Conservation (phyloP, 2,888 invertebrate species). For the Tachina grossa region DNA sequence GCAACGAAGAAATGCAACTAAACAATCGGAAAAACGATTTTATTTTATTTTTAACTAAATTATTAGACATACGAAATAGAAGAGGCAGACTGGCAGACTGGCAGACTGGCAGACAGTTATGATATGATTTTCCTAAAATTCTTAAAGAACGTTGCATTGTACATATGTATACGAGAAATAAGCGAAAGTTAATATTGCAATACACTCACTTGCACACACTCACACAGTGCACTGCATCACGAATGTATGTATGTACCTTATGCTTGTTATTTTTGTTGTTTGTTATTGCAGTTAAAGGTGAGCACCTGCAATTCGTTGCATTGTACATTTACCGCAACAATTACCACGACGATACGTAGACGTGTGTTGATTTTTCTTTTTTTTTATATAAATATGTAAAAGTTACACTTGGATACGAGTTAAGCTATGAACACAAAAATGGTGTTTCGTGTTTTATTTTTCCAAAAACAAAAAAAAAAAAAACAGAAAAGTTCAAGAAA, state of each 20-base stretch:
- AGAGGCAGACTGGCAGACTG: constrained; percentile 3
- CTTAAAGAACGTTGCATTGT: constrained; percentile 34
- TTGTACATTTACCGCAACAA: constrained; percentile 63
- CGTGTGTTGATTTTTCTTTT: constrained; percentile 2
- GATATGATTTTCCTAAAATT: constrained; percentile 27
- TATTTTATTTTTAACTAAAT: constrained; percentile 16
- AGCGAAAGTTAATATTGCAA: constrained; percentile 27
- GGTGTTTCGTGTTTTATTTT: constrained; percentile 10
- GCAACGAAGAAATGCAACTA: neutral
- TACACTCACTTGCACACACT: neutral
- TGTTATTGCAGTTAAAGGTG: constrained; percentile 42
- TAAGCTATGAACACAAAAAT: constrained; percentile 59
- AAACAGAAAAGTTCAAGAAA: constrained; percentile 40
- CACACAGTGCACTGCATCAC: constrained; percentile 5
- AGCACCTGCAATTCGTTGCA: constrained; percentile 61
- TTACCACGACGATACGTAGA: constrained; percentile 42
- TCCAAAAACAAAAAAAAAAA: constrained; percentile 22
- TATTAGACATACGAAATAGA: neutral
- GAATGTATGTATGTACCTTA: neutral
- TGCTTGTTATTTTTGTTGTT: neutral
- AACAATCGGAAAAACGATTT: constrained; percentile 5
- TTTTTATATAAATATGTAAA: constrained; percentile 40
- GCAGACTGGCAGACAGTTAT: constrained; percentile 17
- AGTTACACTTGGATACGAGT: constrained; percentile 61
- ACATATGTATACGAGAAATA: constrained; percentile 27